Evolutionary conservation across 2,888 invertebrate genomes (phyloP), one percentile per base, ranked within the genome.

Genomic region (Agrypnus murinus): DNA sequence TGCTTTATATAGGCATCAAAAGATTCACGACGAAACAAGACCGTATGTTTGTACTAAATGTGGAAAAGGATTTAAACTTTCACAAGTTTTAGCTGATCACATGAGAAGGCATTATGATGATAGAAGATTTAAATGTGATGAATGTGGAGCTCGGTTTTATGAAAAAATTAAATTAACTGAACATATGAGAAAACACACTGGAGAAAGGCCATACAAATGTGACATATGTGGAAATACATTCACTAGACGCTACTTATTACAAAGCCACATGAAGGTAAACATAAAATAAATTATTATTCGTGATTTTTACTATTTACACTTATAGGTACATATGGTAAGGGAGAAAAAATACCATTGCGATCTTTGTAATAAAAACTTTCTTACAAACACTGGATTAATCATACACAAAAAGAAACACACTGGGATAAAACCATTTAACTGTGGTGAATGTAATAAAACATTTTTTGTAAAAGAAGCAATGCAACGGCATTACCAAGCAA

Each of bases 321-420:
- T 77, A 48, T 50, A 77, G 77, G 65, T 76, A 8, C 77, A 77
- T 38, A 76, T 72, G 12, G 55, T 69, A 25, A 64, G 77, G 25
- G 75, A 78, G 38, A 77, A 76, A 45, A 76, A 73, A 55, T 74
- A 67, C 53, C 74, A 76, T 34, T 78, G 78, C 53, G 73, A 77
- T 9, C 63, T 77, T 1, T 78, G 78, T 46, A 62, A 60, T 81
- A 1, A 50, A 7, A 31, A 50, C 7, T 50, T 50, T 31, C 32
- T 50, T 10, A 50, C 50, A 19, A 50, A 50, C 12, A 50, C 50
- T 1, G 50, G 50, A 6, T 12, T 50, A 50, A 50, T 50, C 6
- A 50, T 50, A 10, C 84, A 85, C 62, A 77, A 81, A n/a, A 79
- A 82, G 5, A 78, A 80, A 19, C 84, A 84, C 65, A 74, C 78